Evolutionary conservation across 2,797 vertebrate species (phyloP).

Genomic region (Scleropages formosus): DNA sequence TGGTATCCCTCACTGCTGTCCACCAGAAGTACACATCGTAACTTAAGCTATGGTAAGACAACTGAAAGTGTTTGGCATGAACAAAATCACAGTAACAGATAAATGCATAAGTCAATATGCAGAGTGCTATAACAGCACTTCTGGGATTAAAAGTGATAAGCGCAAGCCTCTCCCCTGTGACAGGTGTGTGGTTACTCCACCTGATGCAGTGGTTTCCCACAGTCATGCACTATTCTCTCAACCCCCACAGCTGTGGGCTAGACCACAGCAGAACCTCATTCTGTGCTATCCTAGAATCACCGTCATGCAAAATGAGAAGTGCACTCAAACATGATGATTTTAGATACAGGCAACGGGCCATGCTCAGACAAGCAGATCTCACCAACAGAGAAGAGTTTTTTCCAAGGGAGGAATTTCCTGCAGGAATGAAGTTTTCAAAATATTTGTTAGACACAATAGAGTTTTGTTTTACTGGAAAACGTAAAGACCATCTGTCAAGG

Average conservation of each 20-base stretch:
- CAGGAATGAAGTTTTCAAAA: neutral
- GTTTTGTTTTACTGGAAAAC: neutral
- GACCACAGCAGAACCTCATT: neutral
- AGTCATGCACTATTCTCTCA: neutral
- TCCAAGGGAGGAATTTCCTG: slow-evolving; percentile 4
- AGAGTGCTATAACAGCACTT: too few species aligned
- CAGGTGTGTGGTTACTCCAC: neutral
- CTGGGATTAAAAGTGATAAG: too few species aligned
- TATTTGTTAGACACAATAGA: neutral
- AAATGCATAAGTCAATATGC: too few species aligned
- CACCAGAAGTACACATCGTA: too few species aligned
- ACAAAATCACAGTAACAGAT: too few species aligned
- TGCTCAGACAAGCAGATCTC: too few species aligned
- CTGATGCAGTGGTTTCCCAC: neutral
- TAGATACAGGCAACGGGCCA: neutral
- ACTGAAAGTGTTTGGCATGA: too few species aligned
- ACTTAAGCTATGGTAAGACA: too few species aligned
- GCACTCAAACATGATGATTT: neutral
- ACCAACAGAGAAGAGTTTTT: neutral
- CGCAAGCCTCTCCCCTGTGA: neutral
- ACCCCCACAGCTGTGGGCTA: neutral
- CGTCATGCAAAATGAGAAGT: neutral
- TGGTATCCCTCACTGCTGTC: too few species aligned
- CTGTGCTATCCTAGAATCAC: neutral
- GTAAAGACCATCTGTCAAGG: neutral